Evolutionary conservation across 1,140 invertebrate species (phyloP).

Genomic region (Drosophila tristis): DNA sequence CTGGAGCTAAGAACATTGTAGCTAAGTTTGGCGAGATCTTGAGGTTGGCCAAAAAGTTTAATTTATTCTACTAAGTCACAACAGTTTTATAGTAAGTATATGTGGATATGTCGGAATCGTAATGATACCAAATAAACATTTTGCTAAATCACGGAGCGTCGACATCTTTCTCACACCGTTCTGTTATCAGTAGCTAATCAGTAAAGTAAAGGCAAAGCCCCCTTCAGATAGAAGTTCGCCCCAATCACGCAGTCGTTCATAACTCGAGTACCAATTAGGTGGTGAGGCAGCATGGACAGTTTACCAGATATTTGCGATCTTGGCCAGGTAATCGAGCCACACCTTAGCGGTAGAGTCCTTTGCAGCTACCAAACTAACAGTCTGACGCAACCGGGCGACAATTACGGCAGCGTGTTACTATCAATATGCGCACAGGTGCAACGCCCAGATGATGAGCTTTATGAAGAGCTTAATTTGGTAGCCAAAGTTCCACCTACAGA

Average conservation of each 20-base stretch:
- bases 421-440: constrained; percentile 69
- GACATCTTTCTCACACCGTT: not conserved
- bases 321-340: constrained; percentile 50
- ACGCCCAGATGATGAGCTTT: not conserved
- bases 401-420: constrained; percentile 86
- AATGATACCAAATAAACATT: constrained; percentile 2
- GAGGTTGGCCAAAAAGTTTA: constrained; percentile 61
- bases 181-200: constrained; percentile 40
- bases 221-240: not conserved
- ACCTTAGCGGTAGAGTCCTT: constrained; percentile 40
- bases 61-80: constrained; percentile 55
- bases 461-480: constrained; percentile 81
- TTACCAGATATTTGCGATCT: constrained; percentile 55
- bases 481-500: constrained; percentile 86
- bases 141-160: not conserved
- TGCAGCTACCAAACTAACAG: constrained; percentile 39
- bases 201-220: too few relatives aligned
- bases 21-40: constrained; percentile 64
- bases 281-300: constrained; percentile 37
- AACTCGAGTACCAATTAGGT: too few relatives aligned
- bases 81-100: too few relatives aligned
- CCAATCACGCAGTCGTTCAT: not conserved
- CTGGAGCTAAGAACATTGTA: constrained; percentile 49
- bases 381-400: constrained; percentile 86
- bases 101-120: not conserved